These are phyloP conservation scores for Bufotes viridis DNA, from an alignment of 2,797 vertebrate species.

Conservation along the genomic window DNA sequence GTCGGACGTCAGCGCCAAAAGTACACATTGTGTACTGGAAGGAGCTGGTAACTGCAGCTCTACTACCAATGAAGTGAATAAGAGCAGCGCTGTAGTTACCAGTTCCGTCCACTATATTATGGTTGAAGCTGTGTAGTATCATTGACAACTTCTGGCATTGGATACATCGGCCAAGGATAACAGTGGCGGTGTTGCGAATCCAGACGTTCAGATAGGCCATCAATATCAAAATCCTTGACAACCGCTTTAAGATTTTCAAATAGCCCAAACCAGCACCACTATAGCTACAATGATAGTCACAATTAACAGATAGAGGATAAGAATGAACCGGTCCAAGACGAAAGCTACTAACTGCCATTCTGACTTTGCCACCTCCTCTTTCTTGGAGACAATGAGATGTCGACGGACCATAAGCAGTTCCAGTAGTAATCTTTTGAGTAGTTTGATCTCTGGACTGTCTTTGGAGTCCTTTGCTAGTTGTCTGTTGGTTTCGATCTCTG, in stretches of 20 bases:
- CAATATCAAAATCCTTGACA: too few relatives aligned
- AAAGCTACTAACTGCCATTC: constrained; percentile 59
- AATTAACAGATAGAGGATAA: constrained; percentile 54
- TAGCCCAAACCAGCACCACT: constrained; percentile 48
- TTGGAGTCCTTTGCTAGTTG: constrained; percentile 16
- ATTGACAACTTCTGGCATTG: too few relatives aligned
- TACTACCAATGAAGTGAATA: too few relatives aligned
- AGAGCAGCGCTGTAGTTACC: too few relatives aligned
- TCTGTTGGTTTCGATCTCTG: background rate
- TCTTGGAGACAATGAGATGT: constrained; percentile 46
- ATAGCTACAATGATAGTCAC: constrained; percentile 37
- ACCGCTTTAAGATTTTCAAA: background rate
- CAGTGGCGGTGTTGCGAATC: too few relatives aligned
- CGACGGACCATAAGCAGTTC: constrained; percentile 54
- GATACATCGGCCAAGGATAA: too few relatives aligned
- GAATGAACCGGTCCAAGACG: constrained; percentile 56
- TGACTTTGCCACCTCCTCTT: constrained; percentile 51
- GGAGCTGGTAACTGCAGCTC: too few relatives aligned
- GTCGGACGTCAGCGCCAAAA: too few relatives aligned
- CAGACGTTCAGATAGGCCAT: too few relatives aligned
- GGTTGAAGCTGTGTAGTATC: too few relatives aligned
- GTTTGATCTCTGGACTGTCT: constrained; percentile 46
- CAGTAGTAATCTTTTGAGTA: constrained; percentile 52
- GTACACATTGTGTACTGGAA: too few relatives aligned
- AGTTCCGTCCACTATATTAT: too few relatives aligned